Conservation (phyloP, 2,113 vertebrate genomes). For the Jacana jacana region DNA sequence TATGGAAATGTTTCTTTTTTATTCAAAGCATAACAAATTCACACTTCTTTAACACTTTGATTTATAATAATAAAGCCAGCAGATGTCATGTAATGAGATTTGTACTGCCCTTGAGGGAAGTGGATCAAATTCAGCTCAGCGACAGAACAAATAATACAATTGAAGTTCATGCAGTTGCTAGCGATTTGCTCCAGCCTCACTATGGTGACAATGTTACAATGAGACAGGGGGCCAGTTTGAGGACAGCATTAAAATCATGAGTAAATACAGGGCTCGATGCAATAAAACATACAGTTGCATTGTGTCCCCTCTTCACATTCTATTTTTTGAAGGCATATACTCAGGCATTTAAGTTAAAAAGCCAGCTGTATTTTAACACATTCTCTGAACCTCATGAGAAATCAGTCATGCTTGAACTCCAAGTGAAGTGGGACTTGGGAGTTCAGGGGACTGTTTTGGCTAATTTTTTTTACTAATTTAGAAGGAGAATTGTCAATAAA, state of each 20-base stretch:
- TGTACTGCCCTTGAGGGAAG: background rate
- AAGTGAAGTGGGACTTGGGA: background rate
- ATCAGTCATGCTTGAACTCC: background rate
- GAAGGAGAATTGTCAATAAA: background rate
- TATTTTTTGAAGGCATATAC: background rate
- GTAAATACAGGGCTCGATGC: background rate
- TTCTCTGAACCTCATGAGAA: background rate
- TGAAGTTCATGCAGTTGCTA: background rate
- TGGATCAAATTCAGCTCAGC: background rate
- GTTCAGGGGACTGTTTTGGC: background rate
- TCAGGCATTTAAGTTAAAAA: background rate
- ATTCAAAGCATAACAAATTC: background rate
- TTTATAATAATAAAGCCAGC: conserved; percentile 7
- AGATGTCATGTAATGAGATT: background rate
- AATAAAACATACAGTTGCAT: background rate
- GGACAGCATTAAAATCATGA: background rate
- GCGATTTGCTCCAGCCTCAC: background rate
- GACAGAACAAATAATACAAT: background rate
- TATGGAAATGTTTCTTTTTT: background rate
- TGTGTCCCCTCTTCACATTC: background rate
- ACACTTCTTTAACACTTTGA: background rate
- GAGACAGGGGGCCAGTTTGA: background rate
- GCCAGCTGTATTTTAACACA: background rate
- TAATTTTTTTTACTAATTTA: background rate
- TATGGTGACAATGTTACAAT: background rate